Percentiles rank a stretch among this genome's conserved stretches.
Evolutionary conservation across 2,113 vertebrate species (phyloP).

Genomic region (Lepus europaeus): DNA sequence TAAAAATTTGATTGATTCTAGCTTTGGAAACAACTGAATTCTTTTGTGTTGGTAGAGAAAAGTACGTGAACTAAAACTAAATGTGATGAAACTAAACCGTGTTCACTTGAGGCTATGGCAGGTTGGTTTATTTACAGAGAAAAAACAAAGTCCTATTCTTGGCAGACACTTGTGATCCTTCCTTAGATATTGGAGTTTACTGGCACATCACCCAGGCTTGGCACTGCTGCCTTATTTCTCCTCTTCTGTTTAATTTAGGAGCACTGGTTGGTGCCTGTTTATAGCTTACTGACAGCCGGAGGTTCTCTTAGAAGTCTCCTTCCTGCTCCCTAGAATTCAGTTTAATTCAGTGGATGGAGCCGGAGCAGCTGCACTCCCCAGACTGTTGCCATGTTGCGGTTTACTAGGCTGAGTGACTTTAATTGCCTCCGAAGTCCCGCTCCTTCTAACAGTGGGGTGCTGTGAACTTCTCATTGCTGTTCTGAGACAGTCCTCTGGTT

Average conservation of each 20-base stretch:
- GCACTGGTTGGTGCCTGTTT: conserved; percentile 45
- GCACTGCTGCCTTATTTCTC: conserved; percentile 35
- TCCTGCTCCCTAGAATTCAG: conserved; percentile 66
- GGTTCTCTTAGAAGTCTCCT: conserved; percentile 62
- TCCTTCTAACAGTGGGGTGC: conserved; percentile 78
- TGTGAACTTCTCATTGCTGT: conserved; percentile 75
- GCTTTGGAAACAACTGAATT: neutral
- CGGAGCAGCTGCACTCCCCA: conserved; percentile 58
- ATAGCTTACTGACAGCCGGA: conserved; percentile 24
- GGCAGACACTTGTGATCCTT: conserved; percentile 22
- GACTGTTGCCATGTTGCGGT: conserved; percentile 57
- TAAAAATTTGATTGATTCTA: neutral
- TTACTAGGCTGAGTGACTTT: conserved; percentile 80
- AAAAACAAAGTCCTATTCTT: neutral
- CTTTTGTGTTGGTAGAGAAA: neutral
- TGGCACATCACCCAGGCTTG: neutral
- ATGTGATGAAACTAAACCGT: conserved; percentile 40
- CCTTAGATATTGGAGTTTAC: conserved; percentile 26
- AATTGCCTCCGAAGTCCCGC: conserved; percentile 73
- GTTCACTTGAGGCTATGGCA: conserved; percentile 27
- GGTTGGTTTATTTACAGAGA: conserved; percentile 50
- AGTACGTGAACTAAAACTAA: conserved; percentile 24
- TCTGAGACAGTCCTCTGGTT: conserved; percentile 48
- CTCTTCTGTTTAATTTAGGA: conserved; percentile 70
- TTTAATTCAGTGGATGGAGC: conserved; percentile 72